Evolutionary conservation across 2,888 invertebrate genomes (phyloP).

Genomic region (Lathronympha strigana): DNA sequence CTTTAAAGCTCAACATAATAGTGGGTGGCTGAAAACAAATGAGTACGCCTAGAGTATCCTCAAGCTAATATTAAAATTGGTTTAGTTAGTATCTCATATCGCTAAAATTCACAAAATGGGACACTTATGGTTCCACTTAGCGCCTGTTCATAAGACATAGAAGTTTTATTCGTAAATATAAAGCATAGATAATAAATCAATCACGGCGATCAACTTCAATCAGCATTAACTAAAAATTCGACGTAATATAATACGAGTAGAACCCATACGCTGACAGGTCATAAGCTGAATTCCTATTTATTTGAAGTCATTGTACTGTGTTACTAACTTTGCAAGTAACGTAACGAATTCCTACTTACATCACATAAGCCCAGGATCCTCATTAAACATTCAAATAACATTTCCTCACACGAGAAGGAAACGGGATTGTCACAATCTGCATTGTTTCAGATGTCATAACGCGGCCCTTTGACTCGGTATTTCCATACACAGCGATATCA

Average conservation of each 20-base stretch:
- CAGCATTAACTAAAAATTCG: too few species aligned
- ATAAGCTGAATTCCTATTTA: neutral
- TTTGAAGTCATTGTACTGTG: conserved; percentile 2
- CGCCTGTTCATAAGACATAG: too few species aligned
- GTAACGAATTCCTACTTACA: conserved; percentile 54
- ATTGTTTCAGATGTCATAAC: conserved; percentile 83
- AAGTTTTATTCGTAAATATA: too few species aligned
- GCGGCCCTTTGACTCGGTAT: conserved; percentile 78
- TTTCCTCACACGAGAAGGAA: conserved; percentile 78
- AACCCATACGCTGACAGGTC: neutral
- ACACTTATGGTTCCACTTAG: too few species aligned
- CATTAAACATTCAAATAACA: conserved; percentile 80
- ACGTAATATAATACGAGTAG: neutral
- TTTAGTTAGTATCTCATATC: too few species aligned
- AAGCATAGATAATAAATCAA: too few species aligned
- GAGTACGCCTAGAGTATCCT: too few species aligned
- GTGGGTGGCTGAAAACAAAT: too few species aligned
- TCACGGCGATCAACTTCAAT: neutral
- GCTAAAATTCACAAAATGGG: too few species aligned
- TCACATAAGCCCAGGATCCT: conserved; percentile 66
- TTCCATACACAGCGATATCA: conserved; percentile 68
- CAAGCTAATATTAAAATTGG: too few species aligned
- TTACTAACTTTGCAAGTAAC: conserved; percentile 3
- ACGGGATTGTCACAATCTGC: conserved; percentile 80
- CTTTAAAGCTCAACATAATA: conserved; percentile 32